Evolutionary conservation across 2,113 vertebrate species (phyloP).

Genomic region (Pedionomus torquatus): DNA sequence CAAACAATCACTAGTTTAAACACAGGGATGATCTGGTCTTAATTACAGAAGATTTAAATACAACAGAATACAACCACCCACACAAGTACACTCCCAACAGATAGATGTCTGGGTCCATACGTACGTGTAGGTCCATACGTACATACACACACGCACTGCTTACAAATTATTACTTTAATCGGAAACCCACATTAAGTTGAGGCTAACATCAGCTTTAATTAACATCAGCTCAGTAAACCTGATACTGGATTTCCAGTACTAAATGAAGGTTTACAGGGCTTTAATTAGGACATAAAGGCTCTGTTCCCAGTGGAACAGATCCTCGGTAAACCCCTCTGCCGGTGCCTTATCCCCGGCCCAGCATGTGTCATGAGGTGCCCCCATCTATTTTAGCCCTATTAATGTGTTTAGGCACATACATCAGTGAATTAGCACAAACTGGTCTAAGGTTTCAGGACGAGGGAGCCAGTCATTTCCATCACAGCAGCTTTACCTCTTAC

Average conservation of each 20-base stretch:
- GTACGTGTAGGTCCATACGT: neutral
- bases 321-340: conserved; percentile 73
- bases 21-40: neutral
- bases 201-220: conserved; percentile 74
- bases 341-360: conserved; percentile 77
- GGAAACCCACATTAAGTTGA: conserved; percentile 54
- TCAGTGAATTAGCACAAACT: conserved; percentile 74
- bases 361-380: conserved; percentile 77
- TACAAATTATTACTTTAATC: conserved; percentile 52
- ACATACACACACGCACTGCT: neutral
- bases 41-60: neutral
- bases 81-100: neutral
- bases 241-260: conserved; percentile 80
- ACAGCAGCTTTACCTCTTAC: conserved; percentile 60
- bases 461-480: conserved; percentile 67
- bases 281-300: conserved; percentile 81
- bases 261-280: conserved; percentile 78
- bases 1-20: neutral
- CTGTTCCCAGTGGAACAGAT: conserved; percentile 72
- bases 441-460: conserved; percentile 66
- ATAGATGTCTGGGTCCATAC: neutral
- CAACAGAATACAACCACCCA: neutral
- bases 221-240: conserved; percentile 75
- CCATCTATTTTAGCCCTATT: conserved; percentile 81
- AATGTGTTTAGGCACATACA: conserved; percentile 83